These are phyloP conservation scores for Vultur gryphus DNA, from an alignment of 2,797 vertebrate species.

Conservation along the genomic window DNA sequence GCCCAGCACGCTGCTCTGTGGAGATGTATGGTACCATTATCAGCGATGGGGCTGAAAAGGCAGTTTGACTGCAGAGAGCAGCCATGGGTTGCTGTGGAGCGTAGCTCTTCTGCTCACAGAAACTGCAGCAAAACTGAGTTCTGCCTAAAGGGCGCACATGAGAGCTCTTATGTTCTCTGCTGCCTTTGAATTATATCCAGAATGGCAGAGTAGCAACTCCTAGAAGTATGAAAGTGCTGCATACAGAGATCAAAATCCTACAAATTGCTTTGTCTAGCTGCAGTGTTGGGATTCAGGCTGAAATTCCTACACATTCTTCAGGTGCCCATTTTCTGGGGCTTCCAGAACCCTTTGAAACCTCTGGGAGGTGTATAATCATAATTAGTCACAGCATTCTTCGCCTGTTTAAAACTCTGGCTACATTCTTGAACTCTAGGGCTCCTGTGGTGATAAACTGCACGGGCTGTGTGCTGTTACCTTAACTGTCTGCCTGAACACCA, in stretches of 20 bases:
- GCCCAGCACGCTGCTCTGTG: not conserved
- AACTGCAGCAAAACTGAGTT: not conserved
- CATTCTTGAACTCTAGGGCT: not conserved
- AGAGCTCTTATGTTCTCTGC: not conserved
- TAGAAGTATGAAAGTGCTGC: not conserved
- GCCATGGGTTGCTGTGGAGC: not conserved
- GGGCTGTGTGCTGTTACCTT: not conserved
- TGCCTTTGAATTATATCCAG: not conserved
- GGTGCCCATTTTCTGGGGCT: not conserved
- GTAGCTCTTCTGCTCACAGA: not conserved
- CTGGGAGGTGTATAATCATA: not conserved
- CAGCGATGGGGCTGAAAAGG: not conserved
- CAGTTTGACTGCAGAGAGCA: accelerated
- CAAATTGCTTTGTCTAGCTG: not conserved
- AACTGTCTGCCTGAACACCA: not conserved
- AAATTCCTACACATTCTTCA: not conserved
- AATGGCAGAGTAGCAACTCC: not conserved
- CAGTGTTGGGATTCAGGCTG: not conserved
- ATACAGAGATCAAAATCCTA: not conserved
- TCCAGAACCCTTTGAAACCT: not conserved
- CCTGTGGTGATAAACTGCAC: not conserved
- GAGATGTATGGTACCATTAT: accelerated
- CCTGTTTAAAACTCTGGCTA: not conserved
- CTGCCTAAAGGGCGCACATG: not conserved
- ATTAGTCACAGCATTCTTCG: not conserved